Evolutionary conservation across 1,140 invertebrate species (phyloP), one percentile per base, ranked within the genome.

Genomic region (Wiebesia pumilae): DNA sequence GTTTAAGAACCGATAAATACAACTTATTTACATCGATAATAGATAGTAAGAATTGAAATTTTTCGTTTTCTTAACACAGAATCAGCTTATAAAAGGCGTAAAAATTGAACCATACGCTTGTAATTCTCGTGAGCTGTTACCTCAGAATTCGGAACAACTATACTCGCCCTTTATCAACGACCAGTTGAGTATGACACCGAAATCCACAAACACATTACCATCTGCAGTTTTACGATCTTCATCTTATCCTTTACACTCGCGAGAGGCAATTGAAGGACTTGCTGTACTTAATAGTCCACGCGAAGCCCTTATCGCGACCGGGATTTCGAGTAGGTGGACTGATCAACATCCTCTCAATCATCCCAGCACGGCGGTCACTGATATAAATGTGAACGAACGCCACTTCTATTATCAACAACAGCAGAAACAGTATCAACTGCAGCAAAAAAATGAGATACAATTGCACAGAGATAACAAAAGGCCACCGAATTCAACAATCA

Each of bases 211-310:
- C 33, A 33, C 51, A 6, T 43, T 40, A 0, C 19, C 27, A 24
- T 0, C 83, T 3, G 33, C 83, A 0, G 62, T 38, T 3, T n/a
- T 77, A 6, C 58, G 62, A 30, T 47, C 77, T 21, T n/a, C 38
- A 33, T 67, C 33, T 24, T 85, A 81, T 24, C 84, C 84, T 7
- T 33, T 51, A 0, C 83, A 78, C 19, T 81, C 79, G 0, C 79
- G 58, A 4, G 79, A 81, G 14, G n/a, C 80, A 16, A 0, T 83
- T 24, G 67, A 35, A 2, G 27, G 71, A 9, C 38, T 69, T 1
- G n/a, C 79, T 1, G 62, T 62, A 0, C 33, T 73, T 0, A 87
- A 87, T 62, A 87, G 85, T 54, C 85, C 85, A 6, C 81, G 85
- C 12, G 85, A 87, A 33, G 81, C 80, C 24, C 51, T 86, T 19